These are phyloP conservation scores for Callospermophilus lateralis DNA, from an alignment of 2,113 vertebrate species.

Conservation along the genomic window DNA sequence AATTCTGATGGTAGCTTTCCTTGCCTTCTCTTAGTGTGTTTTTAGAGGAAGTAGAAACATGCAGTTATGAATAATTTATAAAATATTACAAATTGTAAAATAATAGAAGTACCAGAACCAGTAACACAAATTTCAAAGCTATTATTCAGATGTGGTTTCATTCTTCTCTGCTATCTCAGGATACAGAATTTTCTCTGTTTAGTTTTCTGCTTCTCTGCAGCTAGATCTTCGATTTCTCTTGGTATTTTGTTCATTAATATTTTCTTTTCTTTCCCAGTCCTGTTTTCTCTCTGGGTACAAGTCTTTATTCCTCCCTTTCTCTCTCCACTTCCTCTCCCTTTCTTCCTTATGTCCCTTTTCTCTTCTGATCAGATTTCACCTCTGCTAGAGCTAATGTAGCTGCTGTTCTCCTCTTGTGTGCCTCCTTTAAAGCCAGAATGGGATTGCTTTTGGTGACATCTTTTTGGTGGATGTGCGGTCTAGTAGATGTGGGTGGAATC, in stretches of 20 bases:
- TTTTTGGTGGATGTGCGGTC: not conserved
- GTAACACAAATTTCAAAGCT: not conserved
- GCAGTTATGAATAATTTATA: not conserved
- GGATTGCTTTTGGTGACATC: too few species aligned
- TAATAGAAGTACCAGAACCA: not conserved
- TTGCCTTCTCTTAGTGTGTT: not conserved
- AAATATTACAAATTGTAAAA: not conserved
- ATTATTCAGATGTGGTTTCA: not conserved
- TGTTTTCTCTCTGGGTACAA: not conserved
- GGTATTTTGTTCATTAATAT: not conserved
- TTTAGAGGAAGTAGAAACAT: not conserved
- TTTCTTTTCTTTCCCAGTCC: not conserved
- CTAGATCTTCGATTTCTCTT: not conserved
- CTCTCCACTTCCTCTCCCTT: too few species aligned
- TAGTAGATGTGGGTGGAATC: not conserved
- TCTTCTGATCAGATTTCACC: too few species aligned
- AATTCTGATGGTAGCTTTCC: not conserved
- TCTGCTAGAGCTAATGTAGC: not conserved
- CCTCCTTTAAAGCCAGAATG: fast-evolving
- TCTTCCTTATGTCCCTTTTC: too few species aligned
- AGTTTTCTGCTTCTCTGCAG: not conserved
- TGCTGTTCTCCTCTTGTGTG: too few species aligned
- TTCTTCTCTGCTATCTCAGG: not conserved
- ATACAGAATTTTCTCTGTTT: not conserved
- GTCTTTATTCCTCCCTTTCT: not conserved